Percentiles rank a stretch among this genome's conserved stretches.
phyloP scores from a whole-genome alignment of 1,140 invertebrate species.

The Pinna nobilis region DNA sequence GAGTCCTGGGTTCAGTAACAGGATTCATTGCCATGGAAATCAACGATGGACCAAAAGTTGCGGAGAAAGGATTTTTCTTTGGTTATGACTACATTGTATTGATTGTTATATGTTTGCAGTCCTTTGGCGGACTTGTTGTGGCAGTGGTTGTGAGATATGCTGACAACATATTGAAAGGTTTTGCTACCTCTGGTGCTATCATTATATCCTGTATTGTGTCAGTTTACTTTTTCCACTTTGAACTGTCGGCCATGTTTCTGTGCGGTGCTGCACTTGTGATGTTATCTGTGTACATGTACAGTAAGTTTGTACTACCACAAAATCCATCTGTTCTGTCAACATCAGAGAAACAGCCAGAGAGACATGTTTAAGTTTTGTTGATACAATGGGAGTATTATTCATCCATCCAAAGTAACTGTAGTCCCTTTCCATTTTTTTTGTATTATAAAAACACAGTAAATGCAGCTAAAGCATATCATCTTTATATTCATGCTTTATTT shows the following conservation, averaged over 20 bases:
- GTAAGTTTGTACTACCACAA: constrained; percentile 86
- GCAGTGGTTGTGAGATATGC: constrained; percentile 78
- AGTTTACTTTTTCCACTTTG: constrained; percentile 94
- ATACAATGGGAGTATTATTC: too few species aligned
- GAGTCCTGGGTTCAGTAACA: constrained; percentile 76
- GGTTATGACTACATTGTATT: constrained; percentile 77
- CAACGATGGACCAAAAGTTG: constrained; percentile 75
- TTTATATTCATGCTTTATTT: too few species aligned
- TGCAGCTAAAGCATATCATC: too few species aligned
- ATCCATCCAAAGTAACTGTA: too few species aligned
- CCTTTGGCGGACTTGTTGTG: constrained; percentile 75
- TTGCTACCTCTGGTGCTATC: constrained; percentile 77
- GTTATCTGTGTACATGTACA: constrained; percentile 94
- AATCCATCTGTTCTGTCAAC: too few species aligned
- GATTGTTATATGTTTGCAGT: constrained; percentile 74
- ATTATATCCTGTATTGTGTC: constrained; percentile 96
- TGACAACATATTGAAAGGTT: constrained; percentile 77
- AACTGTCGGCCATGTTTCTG: constrained; percentile 89
- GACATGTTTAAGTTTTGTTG: too few species aligned
- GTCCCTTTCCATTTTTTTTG: too few species aligned
- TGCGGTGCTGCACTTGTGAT: constrained; percentile 93
- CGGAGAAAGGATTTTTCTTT: constrained; percentile 77
- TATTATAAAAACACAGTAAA: too few species aligned
- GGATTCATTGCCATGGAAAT: constrained; percentile 75
- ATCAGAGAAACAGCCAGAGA: too few species aligned